A percentile compares a stretch with the other conserved stretches of the same genome.
Evolutionary conservation across 2,797 vertebrate species (phyloP).

Genomic region (Tauraco hartlaubi): DNA sequence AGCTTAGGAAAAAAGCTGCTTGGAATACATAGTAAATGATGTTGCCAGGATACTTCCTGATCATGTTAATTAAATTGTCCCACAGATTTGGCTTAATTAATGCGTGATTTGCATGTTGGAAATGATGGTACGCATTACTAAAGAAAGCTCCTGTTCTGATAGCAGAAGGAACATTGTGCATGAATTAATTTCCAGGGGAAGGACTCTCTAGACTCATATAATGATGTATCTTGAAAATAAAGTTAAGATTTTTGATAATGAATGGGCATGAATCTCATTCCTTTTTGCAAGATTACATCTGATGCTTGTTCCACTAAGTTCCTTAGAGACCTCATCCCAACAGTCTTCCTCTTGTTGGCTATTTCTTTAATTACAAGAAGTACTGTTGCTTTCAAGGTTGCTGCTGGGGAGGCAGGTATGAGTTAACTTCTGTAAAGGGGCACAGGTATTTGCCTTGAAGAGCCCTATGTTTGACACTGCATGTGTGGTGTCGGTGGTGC

Average conservation of each 20-base stretch:
- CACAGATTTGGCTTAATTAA: constrained; percentile 77
- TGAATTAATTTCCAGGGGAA: constrained; percentile 45
- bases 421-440: neutral
- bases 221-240: constrained; percentile 7
- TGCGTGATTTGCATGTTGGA: constrained; percentile 74
- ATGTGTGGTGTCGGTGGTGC: neutral
- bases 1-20: constrained; percentile 26
- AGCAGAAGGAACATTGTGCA: constrained; percentile 4
- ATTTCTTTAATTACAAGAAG: neutral
- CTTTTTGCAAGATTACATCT: neutral
- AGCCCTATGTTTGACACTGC: neutral
- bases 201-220: neutral
- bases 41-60: constrained; percentile 84
- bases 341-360: neutral
- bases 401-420: neutral
- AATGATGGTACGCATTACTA: constrained; percentile 7
- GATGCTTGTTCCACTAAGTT: neutral
- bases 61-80: constrained; percentile 83
- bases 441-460: neutral
- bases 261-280: neutral
- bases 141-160: constrained; percentile 45
- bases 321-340: neutral
- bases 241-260: constrained; percentile 14
- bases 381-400: neutral
- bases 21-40: constrained; percentile 58